Percentiles rank a stretch among this genome's conserved stretches.
Evolutionary conservation across 2,797 vertebrate species (phyloP).

Genomic region (Masticophis lateralis): DNA sequence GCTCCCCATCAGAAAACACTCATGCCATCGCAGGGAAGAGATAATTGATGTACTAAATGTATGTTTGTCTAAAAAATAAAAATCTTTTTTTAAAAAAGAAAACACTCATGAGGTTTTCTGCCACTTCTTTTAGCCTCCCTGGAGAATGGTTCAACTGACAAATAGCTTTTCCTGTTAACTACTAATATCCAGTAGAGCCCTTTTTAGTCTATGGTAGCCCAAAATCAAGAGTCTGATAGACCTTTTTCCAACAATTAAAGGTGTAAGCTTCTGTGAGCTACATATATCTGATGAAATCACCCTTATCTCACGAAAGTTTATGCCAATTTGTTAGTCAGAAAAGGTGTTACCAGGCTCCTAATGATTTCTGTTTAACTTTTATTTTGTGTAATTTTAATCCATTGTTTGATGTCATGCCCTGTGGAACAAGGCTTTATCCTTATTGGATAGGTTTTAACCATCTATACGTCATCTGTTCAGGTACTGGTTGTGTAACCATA

Average conservation of each 20-base stretch:
- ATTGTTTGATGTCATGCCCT: background rate
- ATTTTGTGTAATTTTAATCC: background rate
- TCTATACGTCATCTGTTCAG: background rate
- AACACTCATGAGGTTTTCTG: background rate
- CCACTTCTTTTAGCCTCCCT: background rate
- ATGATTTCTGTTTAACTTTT: background rate
- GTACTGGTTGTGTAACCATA: background rate
- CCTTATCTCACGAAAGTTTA: background rate
- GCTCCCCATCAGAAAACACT: background rate
- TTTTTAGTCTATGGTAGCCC: background rate
- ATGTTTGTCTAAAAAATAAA: no score
- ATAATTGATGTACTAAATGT: no score
- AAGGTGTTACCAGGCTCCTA: background rate
- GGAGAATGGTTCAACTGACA: background rate
- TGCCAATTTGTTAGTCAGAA: background rate
- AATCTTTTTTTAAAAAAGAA: background rate
- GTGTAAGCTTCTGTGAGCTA: background rate
- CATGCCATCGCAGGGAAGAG: no score
- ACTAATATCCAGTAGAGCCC: background rate
- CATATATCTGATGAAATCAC: background rate
- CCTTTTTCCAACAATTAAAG: background rate
- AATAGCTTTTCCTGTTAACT: background rate
- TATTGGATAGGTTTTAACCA: no score
- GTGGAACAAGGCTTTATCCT: background rate
- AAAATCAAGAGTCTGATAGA: background rate